Base-by-base conservation (phyloP, 2,797 vertebrate species). In the Acipenser transmontanus region DNA sequence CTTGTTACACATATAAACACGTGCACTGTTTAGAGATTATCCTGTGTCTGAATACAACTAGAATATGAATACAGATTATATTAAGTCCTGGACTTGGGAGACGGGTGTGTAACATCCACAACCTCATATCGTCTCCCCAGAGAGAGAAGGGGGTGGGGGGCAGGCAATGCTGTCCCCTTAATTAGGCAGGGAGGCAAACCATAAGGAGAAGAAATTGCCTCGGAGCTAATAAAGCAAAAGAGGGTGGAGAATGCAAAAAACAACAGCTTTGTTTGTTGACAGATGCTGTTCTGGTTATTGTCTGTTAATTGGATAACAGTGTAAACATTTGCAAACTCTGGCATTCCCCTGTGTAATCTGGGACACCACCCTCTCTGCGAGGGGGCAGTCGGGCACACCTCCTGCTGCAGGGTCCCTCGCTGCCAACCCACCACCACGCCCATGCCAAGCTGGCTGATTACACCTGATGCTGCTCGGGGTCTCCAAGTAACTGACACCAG, bases 251-350 rank as follows among this genome's bases (percentile, higher is more conserved):
- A 87, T 83, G 80, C 85, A 94, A 86, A 92, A 83, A 93, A 92
- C 93, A 93, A 91, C 92, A 97, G 93, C 93, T 97, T 95, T 95
- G 94, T 98, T 97, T 98, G 93, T 98, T 98, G 94, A 97, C 95
- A 97, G 94, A 97, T 96, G 95, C 87, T 92, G 89, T 89, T 85
- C 78, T 91, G 85, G 91, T 93, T 93, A 93, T 95, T 93, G 92
- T 96, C 92, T 90, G 87, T 96, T 98, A 98, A 98, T 98, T 97
- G 95, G 93, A 92, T 94, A 95, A 95, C 91, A 96, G 91, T 96
- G 94, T 97, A 97, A 98, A 99, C 94, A 98, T 95, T 95, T 94
- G 94, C 92, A 91, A 91, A 93, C 93, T 93, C 91, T 84, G 86
- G 87, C 81, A 82, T 90, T 92, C 93, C 95, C 88, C 82, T 81